Evolutionary conservation across 2,888 invertebrate species (phyloP), one percentile per base, ranked within the genome.

Genomic region (Masnerella sp.): DNA sequence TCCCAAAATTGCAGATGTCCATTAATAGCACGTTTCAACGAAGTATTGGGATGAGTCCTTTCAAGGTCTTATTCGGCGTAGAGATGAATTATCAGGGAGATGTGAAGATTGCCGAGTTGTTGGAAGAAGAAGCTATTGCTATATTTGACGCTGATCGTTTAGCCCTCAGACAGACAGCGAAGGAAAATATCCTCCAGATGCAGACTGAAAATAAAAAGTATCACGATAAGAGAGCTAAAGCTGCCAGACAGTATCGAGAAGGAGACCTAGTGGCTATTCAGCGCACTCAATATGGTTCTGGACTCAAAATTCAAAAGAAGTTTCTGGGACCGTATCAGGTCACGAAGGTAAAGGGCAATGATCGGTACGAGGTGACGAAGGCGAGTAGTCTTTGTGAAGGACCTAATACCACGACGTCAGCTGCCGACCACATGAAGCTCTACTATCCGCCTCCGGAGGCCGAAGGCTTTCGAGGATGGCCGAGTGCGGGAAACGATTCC

Each of bases 171-270:
- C 12, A 43, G 8, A 5, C 61, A 0, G 78, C 74, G 0, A 69
- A 76, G 32, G 45, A 72, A 28, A 61, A 78, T 11, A 61, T 79
- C 5, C 5, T 38, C n/a, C 77, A 74, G 42, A 59, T 79, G 2
- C 76, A 79, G 42, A 68, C 80, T 25, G 81, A 82, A 70, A 83
- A 83, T 54, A 75, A 51, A 42, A 61, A 69, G 36, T 58, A 59
- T 12, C 52, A 70, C 32, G 34, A 65, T 15, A 34, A 45, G 47
- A 68, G 75, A 40, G 68, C 79, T 45, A 80, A 74, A 58, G 43
- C 68, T 30, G 68, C 81, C 2, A 74, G 9, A 20, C 25, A 43
- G 17, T 82, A 82, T 38, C 38, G 59, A 20, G 38, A 38, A 11
- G 73, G 73, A 4, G 75, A 78, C 18, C 8, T 76, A 0, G 70